Base-by-base conservation (phyloP, 2,113 vertebrate species). In the Anser brachyrhynchus region DNA sequence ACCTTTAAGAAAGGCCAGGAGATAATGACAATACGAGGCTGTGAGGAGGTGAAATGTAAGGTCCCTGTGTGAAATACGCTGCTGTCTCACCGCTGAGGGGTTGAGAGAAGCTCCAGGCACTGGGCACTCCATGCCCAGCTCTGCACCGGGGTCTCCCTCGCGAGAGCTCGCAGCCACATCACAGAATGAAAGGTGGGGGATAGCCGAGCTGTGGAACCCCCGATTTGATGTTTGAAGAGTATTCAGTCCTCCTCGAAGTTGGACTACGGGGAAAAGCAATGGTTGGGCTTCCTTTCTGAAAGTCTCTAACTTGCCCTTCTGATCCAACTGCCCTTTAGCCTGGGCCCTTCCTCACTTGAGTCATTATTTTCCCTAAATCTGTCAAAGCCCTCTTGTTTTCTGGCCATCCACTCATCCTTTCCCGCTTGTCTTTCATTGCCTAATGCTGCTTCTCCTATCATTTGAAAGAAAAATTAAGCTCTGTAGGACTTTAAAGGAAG, bases 121-220 rank as follows among this genome's bases (percentile, higher is more conserved):
- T 11, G 26, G 28, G 31, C 3, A 26, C 61, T 67, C 41, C 10
- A 1, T 0, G 0, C 25, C 59, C 89, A 44, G 75, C 52, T 49
- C 74, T 64, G 65, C n/a, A 20, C 9, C 10, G 2, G 14, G 26
- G 39, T 10, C 65, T 55, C 69, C n/a, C n/a, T n/a, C 2, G 3
- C 7, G 13, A 25, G 64, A 22, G 22, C 37, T 15, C 9, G 0
- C 4, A 5, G 2, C 1, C 26, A 0, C 80, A 46, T 7, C 44
- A 3, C 37, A 2, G 23, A n/a, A 41, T 22, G 33, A 13, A 3
- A 2, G 55, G 4, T 8, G 52, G 1, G 11, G 33, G 28, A 35
- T 78, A 83, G 39, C 13, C 37, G 78, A 39, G 13, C 37, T 22
- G 43, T n/a, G 17, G 43, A 72, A 18, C 0, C 10, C 9, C 21